Evolutionary conservation across 2,888 invertebrate species (phyloP).

Genomic region (Drosophila formosana): DNA sequence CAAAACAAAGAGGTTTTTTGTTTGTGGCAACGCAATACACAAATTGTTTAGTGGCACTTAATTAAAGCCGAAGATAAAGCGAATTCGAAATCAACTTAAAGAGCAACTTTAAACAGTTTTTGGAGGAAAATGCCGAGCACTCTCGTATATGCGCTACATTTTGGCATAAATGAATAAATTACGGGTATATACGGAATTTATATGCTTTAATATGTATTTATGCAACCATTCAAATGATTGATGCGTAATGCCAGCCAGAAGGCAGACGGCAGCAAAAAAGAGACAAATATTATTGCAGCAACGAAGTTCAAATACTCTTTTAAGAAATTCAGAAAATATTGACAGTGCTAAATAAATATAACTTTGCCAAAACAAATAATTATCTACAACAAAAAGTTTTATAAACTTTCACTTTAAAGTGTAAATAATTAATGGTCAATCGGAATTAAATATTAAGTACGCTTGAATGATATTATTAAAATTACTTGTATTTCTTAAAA

Average conservation of each 20-base stretch:
- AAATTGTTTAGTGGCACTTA: constrained; percentile 68
- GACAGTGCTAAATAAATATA: background rate
- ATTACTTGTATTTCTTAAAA: too few relatives aligned
- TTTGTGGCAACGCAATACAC: constrained; percentile 19
- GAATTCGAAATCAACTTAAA: constrained; percentile 40
- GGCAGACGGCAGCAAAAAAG: constrained; percentile 11
- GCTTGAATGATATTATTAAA: background rate
- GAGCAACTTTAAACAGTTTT: constrained; percentile 15
- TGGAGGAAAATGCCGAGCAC: constrained; percentile 5
- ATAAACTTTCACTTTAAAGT: too few relatives aligned
- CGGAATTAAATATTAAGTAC: too few relatives aligned
- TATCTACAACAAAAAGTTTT: too few relatives aligned
- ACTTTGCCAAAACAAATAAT: background rate
- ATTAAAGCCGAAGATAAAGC: constrained; percentile 69
- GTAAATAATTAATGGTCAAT: too few relatives aligned
- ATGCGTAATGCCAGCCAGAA: constrained; percentile 55
- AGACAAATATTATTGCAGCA: background rate
- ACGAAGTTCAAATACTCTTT: constrained; percentile 11
- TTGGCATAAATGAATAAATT: constrained; percentile 69
- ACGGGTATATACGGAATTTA: constrained; percentile 50
- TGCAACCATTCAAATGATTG: constrained; percentile 61
- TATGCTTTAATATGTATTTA: constrained; percentile 59
- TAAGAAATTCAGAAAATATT: background rate
- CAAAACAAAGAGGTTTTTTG: constrained; percentile 42
- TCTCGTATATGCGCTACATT: constrained; percentile 28